These are phyloP conservation scores for Chrysolina oricalcia DNA, from an alignment of 2,888 invertebrate genomes.

Conservation along the genomic window DNA sequence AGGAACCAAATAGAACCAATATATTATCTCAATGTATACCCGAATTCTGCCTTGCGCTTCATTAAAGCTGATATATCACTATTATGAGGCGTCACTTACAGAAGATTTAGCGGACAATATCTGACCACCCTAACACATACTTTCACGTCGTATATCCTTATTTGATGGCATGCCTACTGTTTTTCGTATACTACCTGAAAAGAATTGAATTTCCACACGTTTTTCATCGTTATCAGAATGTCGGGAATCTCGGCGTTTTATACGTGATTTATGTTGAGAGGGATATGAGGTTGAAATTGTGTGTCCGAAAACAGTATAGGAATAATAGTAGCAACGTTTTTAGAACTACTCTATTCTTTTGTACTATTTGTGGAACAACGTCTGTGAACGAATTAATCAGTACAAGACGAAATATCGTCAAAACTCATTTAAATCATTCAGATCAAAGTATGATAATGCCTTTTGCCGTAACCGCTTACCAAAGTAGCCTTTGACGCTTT, in stretches of 20 bases:
- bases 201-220: slow-evolving; percentile 34
- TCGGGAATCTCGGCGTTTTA: neutral
- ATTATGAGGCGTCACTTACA: slow-evolving; percentile 27
- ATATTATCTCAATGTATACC: neutral
- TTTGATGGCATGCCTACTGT: slow-evolving; percentile 34
- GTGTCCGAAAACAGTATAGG: neutral
- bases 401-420: no score
- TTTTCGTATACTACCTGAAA: slow-evolving; percentile 36
- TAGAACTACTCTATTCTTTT: neutral
- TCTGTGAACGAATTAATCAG: no score
- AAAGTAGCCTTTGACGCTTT: no score
- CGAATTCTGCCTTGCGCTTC: neutral
- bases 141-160: slow-evolving; percentile 36
- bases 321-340: neutral
- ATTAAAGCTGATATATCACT: slow-evolving; percentile 17
- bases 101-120: slow-evolving; percentile 28
- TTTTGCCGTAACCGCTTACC: no score
- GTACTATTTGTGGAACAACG: no score
- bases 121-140: slow-evolving; percentile 21
- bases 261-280: neutral
- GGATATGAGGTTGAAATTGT: neutral
- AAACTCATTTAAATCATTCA: no score
- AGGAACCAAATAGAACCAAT: neutral
- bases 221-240: slow-evolving; percentile 36
- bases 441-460: no score